Evolutionary conservation across 2,113 vertebrate species (phyloP).

Genomic region (Nerophis ophidion): DNA sequence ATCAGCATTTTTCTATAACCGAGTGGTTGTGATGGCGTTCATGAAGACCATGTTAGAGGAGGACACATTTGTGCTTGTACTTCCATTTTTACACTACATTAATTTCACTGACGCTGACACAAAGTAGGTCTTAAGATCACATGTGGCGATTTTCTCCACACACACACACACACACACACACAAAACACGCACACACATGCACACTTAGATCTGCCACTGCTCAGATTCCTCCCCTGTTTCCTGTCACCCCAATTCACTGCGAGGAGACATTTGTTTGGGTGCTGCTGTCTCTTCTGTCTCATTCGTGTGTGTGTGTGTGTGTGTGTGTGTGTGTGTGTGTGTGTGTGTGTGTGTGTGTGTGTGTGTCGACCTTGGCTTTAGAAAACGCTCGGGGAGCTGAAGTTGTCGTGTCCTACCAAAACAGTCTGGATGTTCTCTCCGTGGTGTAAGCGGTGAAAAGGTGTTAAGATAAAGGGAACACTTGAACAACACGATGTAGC

Average conservation of each 20-base stretch:
- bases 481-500: too few relatives aligned
- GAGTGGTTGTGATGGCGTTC: too few relatives aligned
- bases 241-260: conserved; percentile 49
- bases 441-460: too few relatives aligned
- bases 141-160: neutral
- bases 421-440: too few relatives aligned
- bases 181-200: conserved; percentile 7
- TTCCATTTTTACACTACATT: too few relatives aligned
- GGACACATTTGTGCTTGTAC: too few relatives aligned
- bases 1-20: too few relatives aligned
- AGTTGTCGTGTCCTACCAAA: neutral
- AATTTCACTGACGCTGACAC: neutral
- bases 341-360: conserved; percentile 3
- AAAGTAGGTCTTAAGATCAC: conserved; percentile 17
- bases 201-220: conserved; percentile 17
- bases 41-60: conserved; percentile 21
- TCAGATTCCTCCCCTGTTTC: conserved; percentile 28
- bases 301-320: conserved; percentile 7
- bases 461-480: too few relatives aligned
- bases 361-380: neutral
- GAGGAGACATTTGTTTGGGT: conserved; percentile 55
- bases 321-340: conserved; percentile 13
- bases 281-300: conserved; percentile 52
- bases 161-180: conserved; percentile 13
- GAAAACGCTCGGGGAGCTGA: neutral